Evolutionary conservation across 2,888 invertebrate species (phyloP).

Genomic region (Oasisia sp.): DNA sequence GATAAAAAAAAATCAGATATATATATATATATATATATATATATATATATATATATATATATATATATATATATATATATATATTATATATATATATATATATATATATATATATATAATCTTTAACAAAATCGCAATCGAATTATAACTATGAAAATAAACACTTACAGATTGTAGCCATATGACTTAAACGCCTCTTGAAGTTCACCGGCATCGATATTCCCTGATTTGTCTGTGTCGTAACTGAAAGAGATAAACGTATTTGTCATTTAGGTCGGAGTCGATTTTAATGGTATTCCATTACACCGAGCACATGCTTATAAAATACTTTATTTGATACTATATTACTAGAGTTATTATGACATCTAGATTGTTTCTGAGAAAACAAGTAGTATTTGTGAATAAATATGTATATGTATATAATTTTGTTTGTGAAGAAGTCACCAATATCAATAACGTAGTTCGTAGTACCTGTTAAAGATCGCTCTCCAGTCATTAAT

Average conservation of each 20-base stretch:
- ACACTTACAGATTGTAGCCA: constrained; percentile 64
- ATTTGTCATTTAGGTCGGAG: no score
- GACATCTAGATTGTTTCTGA: not conserved
- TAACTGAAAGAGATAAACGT: constrained; percentile 50
- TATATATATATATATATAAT: no score
- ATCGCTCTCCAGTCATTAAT: constrained; percentile 65
- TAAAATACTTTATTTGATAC: not conserved
- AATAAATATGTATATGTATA: not conserved
- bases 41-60: no score
- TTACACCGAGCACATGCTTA: no score
- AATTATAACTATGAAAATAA: not conserved
- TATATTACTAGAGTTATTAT: not conserved
- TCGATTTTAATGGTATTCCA: no score
- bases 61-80: no score
- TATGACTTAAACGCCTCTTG: constrained; percentile 62
- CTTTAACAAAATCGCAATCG: not conserved
- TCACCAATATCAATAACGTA: not conserved
- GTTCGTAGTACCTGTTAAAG: constrained; percentile 59
- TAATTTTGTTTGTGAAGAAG: constrained; percentile 2
- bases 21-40: no score
- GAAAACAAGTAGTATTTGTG: not conserved
- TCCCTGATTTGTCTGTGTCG: constrained; percentile 64
- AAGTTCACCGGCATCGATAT: constrained; percentile 62
- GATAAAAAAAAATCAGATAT: no score
- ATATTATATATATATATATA: no score